Conservation (phyloP, 1,140 invertebrate genomes). For the Mercenaria mercenaria region DNA sequence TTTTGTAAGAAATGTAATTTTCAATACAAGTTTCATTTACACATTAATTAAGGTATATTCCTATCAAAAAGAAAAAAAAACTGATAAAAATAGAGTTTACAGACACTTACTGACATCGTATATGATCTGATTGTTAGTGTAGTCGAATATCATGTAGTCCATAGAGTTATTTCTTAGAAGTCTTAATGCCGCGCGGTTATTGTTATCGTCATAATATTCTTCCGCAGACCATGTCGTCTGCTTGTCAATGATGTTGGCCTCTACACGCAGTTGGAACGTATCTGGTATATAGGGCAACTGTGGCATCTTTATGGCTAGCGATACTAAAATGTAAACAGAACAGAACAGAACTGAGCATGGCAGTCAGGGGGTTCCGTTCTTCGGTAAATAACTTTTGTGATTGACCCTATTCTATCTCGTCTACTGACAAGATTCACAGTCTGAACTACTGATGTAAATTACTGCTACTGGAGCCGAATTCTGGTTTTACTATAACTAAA, state of each 20-base stretch:
- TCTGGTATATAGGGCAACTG: not conserved
- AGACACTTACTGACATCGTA: conserved; percentile 66
- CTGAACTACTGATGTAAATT: not conserved
- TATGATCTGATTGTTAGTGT: conserved; percentile 70
- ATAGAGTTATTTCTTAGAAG: conserved; percentile 3
- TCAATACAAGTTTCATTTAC: too few relatives aligned
- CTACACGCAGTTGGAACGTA: conserved; percentile 66
- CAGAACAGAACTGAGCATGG: too few relatives aligned
- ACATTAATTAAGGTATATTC: not conserved
- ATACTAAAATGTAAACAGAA: too few relatives aligned
- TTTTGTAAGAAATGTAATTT: too few relatives aligned
- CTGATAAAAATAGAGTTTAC: not conserved
- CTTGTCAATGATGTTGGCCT: conserved; percentile 70
- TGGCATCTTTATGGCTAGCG: too few relatives aligned
- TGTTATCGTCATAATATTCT: conserved; percentile 67
- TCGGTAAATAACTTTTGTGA: not conserved
- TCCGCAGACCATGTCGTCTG: conserved; percentile 46
- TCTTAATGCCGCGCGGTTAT: conserved; percentile 65
- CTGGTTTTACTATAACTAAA: too few relatives aligned
- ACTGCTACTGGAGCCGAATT: not conserved
- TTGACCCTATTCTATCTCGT: not conserved
- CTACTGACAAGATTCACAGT: too few relatives aligned
- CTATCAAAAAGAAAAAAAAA: too few relatives aligned
- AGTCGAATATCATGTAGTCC: conserved; percentile 68
- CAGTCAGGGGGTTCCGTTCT: too few relatives aligned